Evolutionary conservation across 2,888 invertebrate species (phyloP), one percentile per base, ranked within the genome.

Genomic region (Pachliopta kotzebuea): DNA sequence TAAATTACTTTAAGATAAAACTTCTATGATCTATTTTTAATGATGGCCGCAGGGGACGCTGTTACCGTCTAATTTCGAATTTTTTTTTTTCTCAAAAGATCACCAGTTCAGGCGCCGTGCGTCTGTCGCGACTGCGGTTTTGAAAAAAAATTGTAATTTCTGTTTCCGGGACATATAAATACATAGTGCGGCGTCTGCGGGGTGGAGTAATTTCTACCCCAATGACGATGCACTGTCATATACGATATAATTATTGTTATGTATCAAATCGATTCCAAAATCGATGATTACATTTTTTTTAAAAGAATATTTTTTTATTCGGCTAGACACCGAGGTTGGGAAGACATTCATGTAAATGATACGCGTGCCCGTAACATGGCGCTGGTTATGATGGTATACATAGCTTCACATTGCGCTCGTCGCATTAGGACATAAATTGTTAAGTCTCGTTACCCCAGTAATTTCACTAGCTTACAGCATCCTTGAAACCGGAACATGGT

Each of bases 1-100:
- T 77, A 82, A 82, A 81, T 82, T 81, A 79, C 77, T 75, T 75
- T 72, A 76, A 77, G 75, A 68, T 69, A 65, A 70, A 65, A 65
- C 26, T 57, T 80, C 85, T 86, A 85, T 87, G 87, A 87, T 87
- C 84, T 86, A 85, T 85, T 87, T 88, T 84, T 88, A 88, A 88
- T 88, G 78, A 78, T 73, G 83, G 83, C 84, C 81, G 86, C 79
- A 74, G 77, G 82, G 72, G 72, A 72, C 78, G 80, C 79, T 74
- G 82, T 85, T 84, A 84, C 72, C 76, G 74, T 81, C 84, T 76
- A 85, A 85, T 84, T 86, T 84, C 74, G 74, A 85, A 85, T 86
- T 86, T 78, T 81, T 86, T 86, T 82, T 84, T 62, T 29, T 60
- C 60, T 83, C 74, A 69, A 74, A 69, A 67, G 74, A 71, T 74